Base-by-base conservation (phyloP, 1,140 invertebrate species). In the Odontomachus brunneus region DNA sequence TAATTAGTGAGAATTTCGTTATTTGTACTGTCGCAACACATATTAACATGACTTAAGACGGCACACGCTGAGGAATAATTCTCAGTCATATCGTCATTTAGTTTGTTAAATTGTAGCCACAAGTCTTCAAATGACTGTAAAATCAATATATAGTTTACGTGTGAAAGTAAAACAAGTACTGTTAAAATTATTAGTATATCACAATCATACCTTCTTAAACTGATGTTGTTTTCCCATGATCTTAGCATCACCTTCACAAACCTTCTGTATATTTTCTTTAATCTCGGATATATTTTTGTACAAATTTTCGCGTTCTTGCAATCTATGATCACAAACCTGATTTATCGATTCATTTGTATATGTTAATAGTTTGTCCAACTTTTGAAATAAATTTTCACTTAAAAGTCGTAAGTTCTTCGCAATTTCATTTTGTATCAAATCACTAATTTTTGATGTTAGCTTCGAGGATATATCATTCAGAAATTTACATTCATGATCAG, bases 371-470 rank as follows among this genome's bases (percentile, higher is more conserved):
- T 90, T 60, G 33, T 90, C 74, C 29, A 94, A 85, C 71, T 93
- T 93, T 33, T 89, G 33, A 14, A 73, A 78, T 22, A 91, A 80
- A 57, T 89, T 74, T 9, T 89, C 65, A 19, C 90, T 88, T 5
- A 93, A 51, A 12, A 14, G 48, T 22, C 80, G 84, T 17, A 94
- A 83, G 81, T 92, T 92, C 49, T 91, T 86, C 2, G 87, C 78
- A 29, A 94, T 87, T 80, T 90, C 90, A 55, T 84, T 91, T 24
- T 92, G 60, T 24, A 93, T 83, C 5, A 91, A 73, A 65, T 89
- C 48, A 3, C 87, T 67, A 51, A 94, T 89, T 82, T 89, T 90
- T 14, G 89, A 59, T n/a, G 89, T 86, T 12, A 94, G 69, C 78
- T 74, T 87, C 12, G 60, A 3, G 17, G 88, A 89, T 49, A 90